Conservation (phyloP, 1,140 invertebrate genomes). For the Lanistes nyassanus region DNA sequence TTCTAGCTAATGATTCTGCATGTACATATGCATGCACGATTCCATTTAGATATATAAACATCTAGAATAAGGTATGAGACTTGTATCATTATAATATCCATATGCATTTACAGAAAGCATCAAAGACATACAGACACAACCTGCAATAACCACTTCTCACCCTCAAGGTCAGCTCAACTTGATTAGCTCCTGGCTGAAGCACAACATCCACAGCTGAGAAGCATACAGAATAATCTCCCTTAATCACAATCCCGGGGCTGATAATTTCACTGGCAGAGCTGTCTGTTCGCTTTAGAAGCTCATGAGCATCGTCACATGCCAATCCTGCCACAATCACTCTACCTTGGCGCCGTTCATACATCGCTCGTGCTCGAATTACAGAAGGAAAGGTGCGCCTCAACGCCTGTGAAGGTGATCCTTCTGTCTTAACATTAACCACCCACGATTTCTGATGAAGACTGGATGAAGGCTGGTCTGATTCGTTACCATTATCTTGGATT, state of each 20-base stretch:
- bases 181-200: conserved; percentile 47
- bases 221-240: conserved; percentile 32
- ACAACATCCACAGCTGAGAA: conserved; percentile 25
- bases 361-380: conserved; percentile 75
- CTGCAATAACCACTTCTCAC: conserved; percentile 21
- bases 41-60: not conserved
- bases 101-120: not conserved
- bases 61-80: not conserved
- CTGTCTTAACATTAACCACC: not conserved
- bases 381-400: conserved; percentile 39
- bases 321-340: conserved; percentile 66
- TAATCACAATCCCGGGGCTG: conserved; percentile 1
- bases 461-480: conserved; percentile 44
- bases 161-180: conserved; percentile 35
- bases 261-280: conserved; percentile 61
- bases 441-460: conserved; percentile 43
- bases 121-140: no score
- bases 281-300: conserved; percentile 55
- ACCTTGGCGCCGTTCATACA: conserved; percentile 82
- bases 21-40: not conserved
- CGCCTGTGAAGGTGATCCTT: conserved; percentile 14
- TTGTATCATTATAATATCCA: not conserved
- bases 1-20: not conserved
- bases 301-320: conserved; percentile 62
- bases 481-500: conserved; percentile 4